Evolutionary conservation across 1,140 invertebrate genomes (phyloP).

Genomic region (Euura saliciscinereae): DNA sequence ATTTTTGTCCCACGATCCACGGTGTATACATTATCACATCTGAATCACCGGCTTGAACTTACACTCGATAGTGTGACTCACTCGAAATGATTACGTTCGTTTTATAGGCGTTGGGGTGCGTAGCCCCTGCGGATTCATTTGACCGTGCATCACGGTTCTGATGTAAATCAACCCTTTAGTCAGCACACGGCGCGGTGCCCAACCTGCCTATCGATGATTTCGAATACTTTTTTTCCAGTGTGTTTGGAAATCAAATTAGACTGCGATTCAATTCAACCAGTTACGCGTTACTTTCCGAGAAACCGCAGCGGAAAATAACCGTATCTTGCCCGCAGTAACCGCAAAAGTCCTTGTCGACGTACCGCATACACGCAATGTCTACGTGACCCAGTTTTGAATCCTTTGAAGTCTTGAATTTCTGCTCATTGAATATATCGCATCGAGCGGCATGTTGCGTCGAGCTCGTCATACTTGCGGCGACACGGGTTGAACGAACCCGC

Average conservation of each 20-base stretch:
- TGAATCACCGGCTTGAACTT: constrained; percentile 15
- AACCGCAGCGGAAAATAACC: not conserved
- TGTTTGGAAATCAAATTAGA: not conserved
- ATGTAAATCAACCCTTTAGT: constrained; percentile 38
- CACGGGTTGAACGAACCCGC: too few relatives aligned
- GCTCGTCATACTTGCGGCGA: too few relatives aligned
- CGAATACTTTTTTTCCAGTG: not conserved
- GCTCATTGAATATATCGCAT: not conserved
- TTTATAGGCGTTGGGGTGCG: constrained; percentile 23
- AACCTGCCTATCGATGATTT: not conserved
- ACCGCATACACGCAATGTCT: not conserved
- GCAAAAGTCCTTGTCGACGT: not conserved
- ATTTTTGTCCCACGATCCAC: too few relatives aligned
- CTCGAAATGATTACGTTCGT: constrained; percentile 36
- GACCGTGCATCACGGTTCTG: constrained; percentile 29
- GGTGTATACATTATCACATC: too few relatives aligned
- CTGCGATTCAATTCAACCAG: not conserved
- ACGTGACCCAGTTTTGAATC: not conserved
- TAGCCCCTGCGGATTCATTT: constrained; percentile 23
- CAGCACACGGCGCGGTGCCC: not conserved
- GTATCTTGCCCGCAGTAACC: not conserved
- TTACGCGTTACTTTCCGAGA: not conserved
- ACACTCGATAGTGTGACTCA: constrained; percentile 35
- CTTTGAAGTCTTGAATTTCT: not conserved
- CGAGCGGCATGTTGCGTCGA: not conserved